phyloP scores from a whole-genome alignment of 2,113 vertebrate genomes.

The Oreochromis spilurus region DNA sequence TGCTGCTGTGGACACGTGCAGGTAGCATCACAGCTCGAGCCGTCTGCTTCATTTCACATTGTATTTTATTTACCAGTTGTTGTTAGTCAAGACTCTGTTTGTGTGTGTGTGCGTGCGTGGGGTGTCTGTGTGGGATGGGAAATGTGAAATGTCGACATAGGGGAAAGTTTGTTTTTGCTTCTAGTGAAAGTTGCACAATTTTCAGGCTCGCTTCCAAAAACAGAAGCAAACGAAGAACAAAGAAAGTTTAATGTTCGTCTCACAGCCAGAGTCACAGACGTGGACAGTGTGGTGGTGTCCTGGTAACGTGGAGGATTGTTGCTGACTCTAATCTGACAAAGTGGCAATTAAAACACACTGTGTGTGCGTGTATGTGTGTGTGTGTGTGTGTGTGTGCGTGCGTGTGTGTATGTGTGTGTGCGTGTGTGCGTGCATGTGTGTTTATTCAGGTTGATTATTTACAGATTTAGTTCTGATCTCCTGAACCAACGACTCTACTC shows the following conservation, averaged over 20 bases:
- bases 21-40: not conserved
- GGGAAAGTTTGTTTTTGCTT: not conserved
- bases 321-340: not conserved
- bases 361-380: too few species aligned
- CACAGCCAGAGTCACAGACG: not conserved
- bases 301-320: not conserved
- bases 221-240: not conserved
- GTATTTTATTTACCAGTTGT: not conserved
- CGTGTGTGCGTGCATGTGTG: too few species aligned
- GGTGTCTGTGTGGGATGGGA: too few species aligned
- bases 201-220: not conserved
- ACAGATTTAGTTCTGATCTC: not conserved
- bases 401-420: accelerated
- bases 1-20: not conserved
- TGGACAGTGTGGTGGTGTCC: too few species aligned
- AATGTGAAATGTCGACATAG: not conserved
- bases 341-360: not conserved
- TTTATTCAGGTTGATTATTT: not conserved
- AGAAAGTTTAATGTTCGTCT: not conserved
- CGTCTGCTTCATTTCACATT: not conserved
- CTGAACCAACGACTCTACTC: not conserved
- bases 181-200: not conserved
- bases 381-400: too few species aligned
- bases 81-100: not conserved
- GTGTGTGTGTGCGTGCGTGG: too few species aligned